These are phyloP conservation scores for Anguilla marmorata DNA, from an alignment of 2,797 vertebrate genomes.

Conservation along the genomic window DNA sequence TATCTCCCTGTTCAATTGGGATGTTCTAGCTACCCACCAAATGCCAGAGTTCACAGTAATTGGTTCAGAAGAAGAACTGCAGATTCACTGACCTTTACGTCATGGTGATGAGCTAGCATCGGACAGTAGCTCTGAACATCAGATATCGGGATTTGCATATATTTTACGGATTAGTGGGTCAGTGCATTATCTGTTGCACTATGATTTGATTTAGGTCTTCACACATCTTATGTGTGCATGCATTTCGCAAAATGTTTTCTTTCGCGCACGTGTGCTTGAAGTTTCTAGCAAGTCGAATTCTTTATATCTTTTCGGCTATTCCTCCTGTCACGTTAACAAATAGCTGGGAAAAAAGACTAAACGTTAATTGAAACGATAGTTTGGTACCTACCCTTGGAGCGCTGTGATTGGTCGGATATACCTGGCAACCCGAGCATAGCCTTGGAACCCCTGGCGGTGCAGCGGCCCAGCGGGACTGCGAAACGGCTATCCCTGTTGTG, in stretches of 20 bases:
- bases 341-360: background rate
- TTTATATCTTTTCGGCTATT: too few relatives aligned
- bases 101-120: background rate
- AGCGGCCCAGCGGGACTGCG: background rate
- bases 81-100: background rate
- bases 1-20: background rate
- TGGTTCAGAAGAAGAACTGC: background rate
- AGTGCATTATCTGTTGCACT: background rate
- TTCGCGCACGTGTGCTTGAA: too few relatives aligned
- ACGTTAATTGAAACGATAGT: background rate
- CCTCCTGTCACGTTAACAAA: background rate
- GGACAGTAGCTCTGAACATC: background rate
- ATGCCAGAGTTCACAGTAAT: conserved; percentile 10
- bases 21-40: background rate
- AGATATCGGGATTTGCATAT: background rate
- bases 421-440: background rate
- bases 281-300: too few relatives aligned
- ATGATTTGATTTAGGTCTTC: background rate
- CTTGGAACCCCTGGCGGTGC: background rate
- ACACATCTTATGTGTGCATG: background rate
- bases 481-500: background rate
- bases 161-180: background rate
- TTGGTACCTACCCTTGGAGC: background rate
- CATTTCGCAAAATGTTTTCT: background rate
- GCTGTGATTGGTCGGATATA: background rate